Evolutionary conservation across 2,888 invertebrate genomes (phyloP), one percentile per base, ranked within the genome.

Genomic region (Tyria jacobaeae): DNA sequence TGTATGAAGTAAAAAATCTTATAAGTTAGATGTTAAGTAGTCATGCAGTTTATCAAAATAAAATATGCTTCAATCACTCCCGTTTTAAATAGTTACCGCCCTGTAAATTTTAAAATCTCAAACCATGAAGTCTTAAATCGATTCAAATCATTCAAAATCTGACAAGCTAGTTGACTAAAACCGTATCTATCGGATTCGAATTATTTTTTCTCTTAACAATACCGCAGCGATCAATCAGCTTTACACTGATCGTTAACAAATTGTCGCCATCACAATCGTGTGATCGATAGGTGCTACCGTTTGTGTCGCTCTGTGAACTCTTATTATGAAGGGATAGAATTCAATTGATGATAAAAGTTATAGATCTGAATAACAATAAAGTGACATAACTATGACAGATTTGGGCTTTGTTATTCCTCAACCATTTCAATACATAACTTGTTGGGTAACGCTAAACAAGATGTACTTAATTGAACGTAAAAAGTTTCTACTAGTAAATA

Each of bases 211-310:
- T 9, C 44, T 34, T 27, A 52, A 52, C 58, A 55, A 58, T 54
- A 37, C 47, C 14, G 21, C 27, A 50, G 25, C 67, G 61, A 84
- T 88, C 88, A 63, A 88, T 88, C 86, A 86, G 61, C 48, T 64
- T 67, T 66, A 73, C 72, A 75, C 68, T 68, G 73, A 79, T 75
- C 76, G 81, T 83, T 77, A 80, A 78, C 76, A 76, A 75, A 78
- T 76, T 76, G 71, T 74, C 67, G 69, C 63, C 68, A 68, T 68
- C 62, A 73, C 60, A 75, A 73, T 62, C 64, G 59, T 24, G 65
- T 86, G 89, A 89, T 86, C 57, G 83, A 89, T 88, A 69, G 67
- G 54, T 75, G 81, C 80, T 81, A 83, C 83, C 75, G 79, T 79
- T 81, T 77, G 62, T 59, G 77, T 75, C 71, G 61, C 51, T 54